These are phyloP conservation scores for Brevimyrus niger DNA, from an alignment of 2,113 vertebrate genomes.

Conservation along the genomic window DNA sequence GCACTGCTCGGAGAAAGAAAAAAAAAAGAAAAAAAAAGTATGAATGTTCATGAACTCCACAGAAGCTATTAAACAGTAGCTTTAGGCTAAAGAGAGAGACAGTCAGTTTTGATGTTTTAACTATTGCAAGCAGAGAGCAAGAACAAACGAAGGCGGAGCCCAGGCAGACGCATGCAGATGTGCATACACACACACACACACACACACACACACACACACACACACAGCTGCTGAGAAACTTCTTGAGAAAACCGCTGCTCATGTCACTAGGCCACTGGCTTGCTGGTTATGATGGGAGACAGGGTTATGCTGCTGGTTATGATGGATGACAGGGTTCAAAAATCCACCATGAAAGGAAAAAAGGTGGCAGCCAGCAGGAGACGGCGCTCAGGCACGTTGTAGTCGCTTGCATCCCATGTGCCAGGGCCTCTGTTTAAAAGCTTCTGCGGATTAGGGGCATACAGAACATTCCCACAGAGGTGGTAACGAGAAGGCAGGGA, in stretches of 20 bases:
- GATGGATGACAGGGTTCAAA: background rate
- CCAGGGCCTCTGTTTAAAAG: background rate
- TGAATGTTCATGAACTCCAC: conserved; percentile 64
- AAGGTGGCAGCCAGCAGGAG: background rate
- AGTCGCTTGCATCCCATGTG: background rate
- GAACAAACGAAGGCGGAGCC: conserved; percentile 38
- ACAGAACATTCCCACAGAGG: background rate
- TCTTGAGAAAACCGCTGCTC: background rate
- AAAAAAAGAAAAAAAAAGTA: conserved; percentile 29
- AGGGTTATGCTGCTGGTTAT: background rate
- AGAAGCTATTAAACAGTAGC: conserved; percentile 68
- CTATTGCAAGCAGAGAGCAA: conserved; percentile 56
- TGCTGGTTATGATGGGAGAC: background rate
- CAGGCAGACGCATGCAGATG: background rate
- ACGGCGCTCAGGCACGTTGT: background rate
- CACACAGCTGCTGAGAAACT: background rate
- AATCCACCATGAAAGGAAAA: background rate
- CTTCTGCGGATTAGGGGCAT: background rate
- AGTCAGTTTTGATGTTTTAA: conserved; percentile 67
- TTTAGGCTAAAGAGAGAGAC: conserved; percentile 61
- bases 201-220: background rate
- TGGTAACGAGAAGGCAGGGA: background rate
- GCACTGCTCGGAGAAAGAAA: conserved; percentile 35
- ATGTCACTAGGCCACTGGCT: background rate
- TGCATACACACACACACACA: background rate